Evolutionary conservation across 2,113 vertebrate genomes (phyloP), one percentile per base, ranked within the genome.

Genomic region (Seriola aureovittata): DNA sequence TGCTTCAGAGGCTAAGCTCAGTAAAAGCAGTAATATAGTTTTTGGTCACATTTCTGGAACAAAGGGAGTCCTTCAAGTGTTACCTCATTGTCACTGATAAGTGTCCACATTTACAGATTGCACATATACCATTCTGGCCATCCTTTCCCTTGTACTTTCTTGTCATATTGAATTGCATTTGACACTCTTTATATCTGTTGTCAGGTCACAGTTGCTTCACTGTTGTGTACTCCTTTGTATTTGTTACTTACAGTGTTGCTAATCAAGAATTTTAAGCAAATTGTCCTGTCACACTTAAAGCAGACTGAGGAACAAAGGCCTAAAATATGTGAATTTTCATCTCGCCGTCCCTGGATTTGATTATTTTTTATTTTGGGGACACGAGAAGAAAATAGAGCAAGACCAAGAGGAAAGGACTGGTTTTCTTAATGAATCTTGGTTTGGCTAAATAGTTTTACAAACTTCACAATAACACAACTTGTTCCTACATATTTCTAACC

Each of bases 31-130:
- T 42, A 48, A 42, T 40, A 72, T 25, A 19, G 10, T 9, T 68
- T 38, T 69, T 69, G n/a, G 25, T 40, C 44, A 23, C 59, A 19
- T 70, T 3, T 76, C 23, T 77, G 66, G 54, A 25, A 25, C 17
- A 36, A 52, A 40, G 42, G 12, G 63, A 67, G 42, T 59, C 42
- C 44, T 72, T 65, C 34, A 48, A 50, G 55, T 36, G 42, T 52
- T 54, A 57, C 42, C 66, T 57, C 50, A 57, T 38, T 73, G 77
- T 71, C 50, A 65, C 5, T 60, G 42, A 76, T 40, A 55, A 65
- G 57, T 58, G 54, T 66, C 16, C 52, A 65, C 60, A 73, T 44
- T 38, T 40, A 65, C 29, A 71, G 40, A 36, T 13, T 23, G 19
- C 69, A 46, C 23, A 32, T 57, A 25, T 8, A 16, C 19, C 14